Evolutionary conservation across 2,113 vertebrate genomes (phyloP).

Genomic region (Vulpes lagopus): DNA sequence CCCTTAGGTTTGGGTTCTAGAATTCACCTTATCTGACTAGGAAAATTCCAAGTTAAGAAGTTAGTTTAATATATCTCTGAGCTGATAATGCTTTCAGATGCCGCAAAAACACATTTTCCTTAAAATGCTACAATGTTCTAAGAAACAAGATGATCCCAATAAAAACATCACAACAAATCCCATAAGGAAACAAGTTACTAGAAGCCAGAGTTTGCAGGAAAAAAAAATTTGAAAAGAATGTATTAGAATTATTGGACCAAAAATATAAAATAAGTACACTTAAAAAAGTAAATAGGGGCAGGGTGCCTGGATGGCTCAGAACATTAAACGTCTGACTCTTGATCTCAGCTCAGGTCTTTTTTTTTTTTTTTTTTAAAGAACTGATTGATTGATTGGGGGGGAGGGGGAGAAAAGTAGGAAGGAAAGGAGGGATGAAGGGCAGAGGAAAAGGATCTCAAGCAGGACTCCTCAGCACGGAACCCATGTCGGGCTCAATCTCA

Average conservation of each 20-base stretch:
- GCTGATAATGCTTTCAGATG: neutral
- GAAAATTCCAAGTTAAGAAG: neutral
- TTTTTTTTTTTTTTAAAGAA: too few relatives aligned
- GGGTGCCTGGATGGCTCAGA: neutral
- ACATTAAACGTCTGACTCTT: neutral
- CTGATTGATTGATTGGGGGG: too few relatives aligned
- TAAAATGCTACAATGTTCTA: neutral
- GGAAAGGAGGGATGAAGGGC: too few relatives aligned
- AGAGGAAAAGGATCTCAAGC: neutral
- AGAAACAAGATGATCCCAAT: neutral
- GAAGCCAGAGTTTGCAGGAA: neutral
- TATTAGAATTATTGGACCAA: neutral
- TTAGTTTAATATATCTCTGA: neutral
- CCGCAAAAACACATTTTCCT: neutral
- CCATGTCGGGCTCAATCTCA: neutral
- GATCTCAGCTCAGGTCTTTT: too few relatives aligned
- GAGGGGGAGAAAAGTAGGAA: too few relatives aligned
- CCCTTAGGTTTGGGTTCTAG: neutral
- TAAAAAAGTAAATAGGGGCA: neutral
- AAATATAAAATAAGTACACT: neutral
- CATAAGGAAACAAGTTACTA: neutral
- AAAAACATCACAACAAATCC: neutral
- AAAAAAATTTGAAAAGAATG: neutral
- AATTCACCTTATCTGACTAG: conserved; percentile 16
- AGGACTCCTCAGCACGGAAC: neutral